Base-by-base conservation (phyloP, 2,797 vertebrate genomes). In the Pseudopleuronectes americanus region DNA sequence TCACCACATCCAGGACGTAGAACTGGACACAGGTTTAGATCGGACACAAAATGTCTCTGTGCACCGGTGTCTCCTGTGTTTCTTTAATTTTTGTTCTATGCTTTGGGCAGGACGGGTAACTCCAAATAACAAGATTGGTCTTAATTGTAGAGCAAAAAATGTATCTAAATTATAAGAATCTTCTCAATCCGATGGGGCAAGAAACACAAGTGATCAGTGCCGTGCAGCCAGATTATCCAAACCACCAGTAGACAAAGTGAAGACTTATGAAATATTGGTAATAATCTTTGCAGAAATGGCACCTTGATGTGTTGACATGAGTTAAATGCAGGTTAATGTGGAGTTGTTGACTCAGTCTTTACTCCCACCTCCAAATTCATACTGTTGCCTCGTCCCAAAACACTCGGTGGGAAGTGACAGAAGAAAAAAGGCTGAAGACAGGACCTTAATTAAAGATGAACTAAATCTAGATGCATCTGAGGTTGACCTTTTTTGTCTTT, bases 1-100 rank as follows among this genome's bases (percentile, higher is more conserved):
- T 97, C 80, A 97, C 95, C 90, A 99, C 96, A 74, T 99, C 97
- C 90, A 99, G 91, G 89, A 99, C 97, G 92, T 99, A 99, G 92
- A 99, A 99, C 98, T 99, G 92, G 21, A 77, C 47, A 72, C 51
- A 84, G 75, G 90, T 92, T 84, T 54, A 66, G 48, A 68, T 56
- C 16, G 9, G 17, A 73, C 21, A 83, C 12, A 65, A 23, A 8
- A 4, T 38, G 36, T 71, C 60, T 76, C 3, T 71, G 2, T 54
- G 23, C 19, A 12, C 19, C 19, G 1, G 0, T 49, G 24, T 26
- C 1, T 54, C 16, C 28, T 4, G 17, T 45, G n/a, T 57, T 17
- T 45, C 7, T 33, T 55, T 55, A 24, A 63, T 17, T 57, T 33
- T 51, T 12, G 13, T 48, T 51, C 33, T 55, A 8, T 6, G 53